phyloP scores from a whole-genome alignment of 2,797 vertebrate species.

The Pseudopleuronectes americanus region DNA sequence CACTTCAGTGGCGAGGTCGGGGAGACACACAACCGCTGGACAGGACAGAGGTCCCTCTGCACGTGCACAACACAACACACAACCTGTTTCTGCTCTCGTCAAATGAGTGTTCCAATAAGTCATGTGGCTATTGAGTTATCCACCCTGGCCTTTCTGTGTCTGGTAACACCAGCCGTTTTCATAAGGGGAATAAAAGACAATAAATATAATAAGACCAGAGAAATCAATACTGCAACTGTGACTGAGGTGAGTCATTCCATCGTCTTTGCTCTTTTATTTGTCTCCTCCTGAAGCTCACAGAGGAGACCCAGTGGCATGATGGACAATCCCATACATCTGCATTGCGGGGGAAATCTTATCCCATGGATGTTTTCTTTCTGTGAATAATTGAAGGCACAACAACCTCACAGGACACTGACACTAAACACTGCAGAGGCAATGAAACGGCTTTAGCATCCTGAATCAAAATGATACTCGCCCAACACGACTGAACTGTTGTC shows the following conservation, averaged over 20 bases:
- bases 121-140: conserved; percentile 7
- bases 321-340: conserved; percentile 70
- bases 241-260: conserved; percentile 38
- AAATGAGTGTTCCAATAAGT: conserved; percentile 5
- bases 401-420: conserved; percentile 57
- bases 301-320: conserved; percentile 26
- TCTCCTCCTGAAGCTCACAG: conserved; percentile 23
- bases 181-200: conserved; percentile 25
- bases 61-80: background rate
- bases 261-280: conserved; percentile 16
- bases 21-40: conserved; percentile 27
- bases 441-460: conserved; percentile 27
- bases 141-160: conserved; percentile 8
- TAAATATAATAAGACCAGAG: conserved; percentile 44
- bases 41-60: conserved; percentile 31
- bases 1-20: conserved; percentile 43
- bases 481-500: conserved; percentile 27
- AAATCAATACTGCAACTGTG: conserved; percentile 53
- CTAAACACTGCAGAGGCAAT: conserved; percentile 53
- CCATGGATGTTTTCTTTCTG: conserved; percentile 65
- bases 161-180: conserved; percentile 27
- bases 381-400: conserved; percentile 73
- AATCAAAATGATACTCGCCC: conserved; percentile 19
- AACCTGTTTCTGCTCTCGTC: conserved; percentile 19
- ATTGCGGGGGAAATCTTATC: conserved; percentile 75